Percentiles rank a stretch among this genome's conserved stretches.
These are phyloP conservation scores for Calypte anna DNA, from an alignment of 2,113 vertebrate species.

Conservation along the genomic window DNA sequence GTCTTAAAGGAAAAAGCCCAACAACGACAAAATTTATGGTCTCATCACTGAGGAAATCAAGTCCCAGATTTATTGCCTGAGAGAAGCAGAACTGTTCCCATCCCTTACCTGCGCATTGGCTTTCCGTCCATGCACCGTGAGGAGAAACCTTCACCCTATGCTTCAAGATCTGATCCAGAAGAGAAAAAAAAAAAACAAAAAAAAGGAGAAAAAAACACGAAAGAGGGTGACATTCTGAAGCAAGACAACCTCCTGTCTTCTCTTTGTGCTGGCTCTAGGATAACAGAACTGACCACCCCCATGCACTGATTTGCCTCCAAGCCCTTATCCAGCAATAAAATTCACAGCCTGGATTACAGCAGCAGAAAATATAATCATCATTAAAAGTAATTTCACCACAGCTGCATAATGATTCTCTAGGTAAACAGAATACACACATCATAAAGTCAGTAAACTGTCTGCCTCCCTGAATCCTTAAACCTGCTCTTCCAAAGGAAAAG, in stretches of 20 bases:
- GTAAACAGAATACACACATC: background rate
- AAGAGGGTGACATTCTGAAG: background rate
- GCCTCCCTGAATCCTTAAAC: background rate
- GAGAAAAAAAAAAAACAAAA: background rate
- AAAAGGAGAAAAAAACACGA: no score
- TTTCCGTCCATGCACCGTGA: slow-evolving; percentile 94
- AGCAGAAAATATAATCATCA: background rate
- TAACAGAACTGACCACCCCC: background rate
- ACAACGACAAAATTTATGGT: background rate
- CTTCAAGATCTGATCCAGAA: slow-evolving; percentile 62
- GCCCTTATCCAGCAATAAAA: background rate
- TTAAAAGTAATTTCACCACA: background rate
- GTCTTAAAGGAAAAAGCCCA: background rate
- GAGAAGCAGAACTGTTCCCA: background rate
- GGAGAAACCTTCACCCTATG: slow-evolving; percentile 78
- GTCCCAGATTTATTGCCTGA: background rate
- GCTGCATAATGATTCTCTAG: background rate
- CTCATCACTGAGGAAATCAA: background rate
- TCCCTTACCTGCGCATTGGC: slow-evolving; percentile 94
- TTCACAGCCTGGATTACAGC: background rate
- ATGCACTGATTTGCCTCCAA: background rate
- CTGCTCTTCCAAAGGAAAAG: background rate
- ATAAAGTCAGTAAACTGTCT: background rate
- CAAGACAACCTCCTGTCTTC: background rate
- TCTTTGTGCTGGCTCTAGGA: background rate